phyloP scores from a whole-genome alignment of 2,113 vertebrate species.

The Capreolus pygargus region DNA sequence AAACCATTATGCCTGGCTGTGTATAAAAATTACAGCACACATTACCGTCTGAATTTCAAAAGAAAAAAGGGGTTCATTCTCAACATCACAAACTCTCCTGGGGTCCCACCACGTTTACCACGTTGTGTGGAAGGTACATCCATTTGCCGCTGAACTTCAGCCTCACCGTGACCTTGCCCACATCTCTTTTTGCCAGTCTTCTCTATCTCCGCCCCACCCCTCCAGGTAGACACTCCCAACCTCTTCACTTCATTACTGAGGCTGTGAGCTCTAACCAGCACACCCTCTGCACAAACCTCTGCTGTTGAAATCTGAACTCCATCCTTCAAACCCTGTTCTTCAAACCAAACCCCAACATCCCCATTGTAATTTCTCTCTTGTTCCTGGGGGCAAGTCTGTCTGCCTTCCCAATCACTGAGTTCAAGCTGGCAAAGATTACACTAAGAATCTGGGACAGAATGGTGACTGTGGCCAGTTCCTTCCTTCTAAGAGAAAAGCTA shows the following conservation, averaged over 20 bases:
- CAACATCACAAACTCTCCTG: not conserved
- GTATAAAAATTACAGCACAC: not conserved
- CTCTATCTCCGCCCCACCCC: fast-evolving
- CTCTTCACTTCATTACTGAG: not conserved
- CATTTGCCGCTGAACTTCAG: not conserved
- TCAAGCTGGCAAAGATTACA: not conserved
- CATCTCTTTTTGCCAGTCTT: not conserved
- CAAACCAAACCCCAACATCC: not conserved
- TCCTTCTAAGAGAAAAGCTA: not conserved
- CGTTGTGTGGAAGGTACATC: fast-evolving
- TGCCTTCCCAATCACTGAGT: not conserved
- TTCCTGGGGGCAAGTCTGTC: not conserved
- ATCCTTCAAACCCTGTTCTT: not conserved
- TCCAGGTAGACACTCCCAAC: too few relatives aligned
- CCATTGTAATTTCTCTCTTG: too few relatives aligned
- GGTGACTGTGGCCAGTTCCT: not conserved
- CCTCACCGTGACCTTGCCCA: not conserved
- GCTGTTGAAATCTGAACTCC: not conserved
- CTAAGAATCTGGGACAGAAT: not conserved
- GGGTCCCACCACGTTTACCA: not conserved
- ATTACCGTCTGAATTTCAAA: not conserved
- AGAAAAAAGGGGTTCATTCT: not conserved
- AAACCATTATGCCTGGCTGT: not conserved
- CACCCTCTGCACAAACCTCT: not conserved
- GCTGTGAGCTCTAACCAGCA: not conserved